Base-by-base conservation (phyloP, 64 coral and sea anemone species). In the Montipora sp. region DNA sequence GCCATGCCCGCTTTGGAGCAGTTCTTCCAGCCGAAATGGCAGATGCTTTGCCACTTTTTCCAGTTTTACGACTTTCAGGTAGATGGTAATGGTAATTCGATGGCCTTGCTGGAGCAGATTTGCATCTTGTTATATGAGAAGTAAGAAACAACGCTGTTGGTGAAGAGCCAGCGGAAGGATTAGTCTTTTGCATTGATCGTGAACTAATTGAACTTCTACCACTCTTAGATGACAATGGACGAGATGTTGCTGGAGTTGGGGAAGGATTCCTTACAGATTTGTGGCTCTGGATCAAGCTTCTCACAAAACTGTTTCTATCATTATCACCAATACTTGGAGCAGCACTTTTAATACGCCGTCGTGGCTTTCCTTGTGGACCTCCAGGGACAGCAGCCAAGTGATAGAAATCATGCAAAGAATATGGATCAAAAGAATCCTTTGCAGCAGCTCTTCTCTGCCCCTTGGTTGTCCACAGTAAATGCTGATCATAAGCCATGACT, bases 1-100 rank as follows among this genome's bases (percentile, higher is more conserved):
- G 80, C 95, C 95, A 97, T 63, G 95, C 95, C 63, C 95, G 86
- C 66, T 92, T 89, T 73, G 92, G 85, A 51, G 95, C 95, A 72
- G 70, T 78, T 89, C 84, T 81, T 15, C 77, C 71, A 14, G 76
- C 80, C 9, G 72, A 51, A 22, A 75, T 22, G 2, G 75, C 89
- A 7, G 95, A 96, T 8, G 83, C 60, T 5, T 8, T 23, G 12
- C 9, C 51, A 18, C 83, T 61, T 63, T 80, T 94, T 50, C 57
- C 77, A 73, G 83, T 24, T 53, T 87, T 63, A 16, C 89, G 57
- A 85, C 60, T 60, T 73, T 61, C 47, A 46, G 91, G 91, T 36
- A 1, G 27, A 1, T 36, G 27, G 23, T 87, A 20, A 18, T 77
- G 51, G 51, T 49, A 87, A 27, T 36, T 51, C 8, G 44, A 70